Base-by-base conservation (phyloP, 2,113 vertebrate species). In the Heloderma charlesbogerti region DNA sequence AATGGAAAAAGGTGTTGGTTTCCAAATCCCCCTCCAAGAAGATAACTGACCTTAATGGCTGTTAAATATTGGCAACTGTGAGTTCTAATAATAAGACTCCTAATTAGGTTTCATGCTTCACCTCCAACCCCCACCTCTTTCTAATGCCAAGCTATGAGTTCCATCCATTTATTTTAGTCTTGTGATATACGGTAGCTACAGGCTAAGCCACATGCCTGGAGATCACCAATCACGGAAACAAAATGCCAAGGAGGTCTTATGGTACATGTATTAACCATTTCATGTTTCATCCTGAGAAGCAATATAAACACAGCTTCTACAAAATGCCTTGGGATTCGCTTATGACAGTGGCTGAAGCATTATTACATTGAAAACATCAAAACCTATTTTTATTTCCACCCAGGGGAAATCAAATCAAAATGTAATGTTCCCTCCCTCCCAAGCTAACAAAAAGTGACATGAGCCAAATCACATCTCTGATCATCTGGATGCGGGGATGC, bases 401-500 rank as follows among this genome's bases (percentile, higher is more conserved):
- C 84, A 60, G n/a, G 89, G 89, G 89, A 90, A 90, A 90, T 90
- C 75, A 90, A 84, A 80, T 90, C 84, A 90, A 69, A 86, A 86
- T 80, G 48, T 15, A 80, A 87, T 45, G 84, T 71, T 86, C 57
- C 79, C 87, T 67, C 80, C 72, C 80, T 15, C 18, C 25, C 15
- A 45, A 63, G 31, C 83, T 71, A 40, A 90, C 83, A 71, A 54
- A 86, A 71, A 86, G 60, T 75, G 57, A 90, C 71, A 37, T 3
- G 40, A 48, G 22, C 71, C 80, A 90, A 66, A 90, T 80, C 60
- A 48, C 7, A 77, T 77, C 37, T 66, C 22, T 10, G 71, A 37
- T 77, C 74, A 66, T 84, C 34, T 54, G 45, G 10, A 86, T 25
- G n/a, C 5, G 40, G 18, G 7, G 3, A 45, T 88, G 6, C 6